Evolutionary conservation across 1,140 invertebrate species (phyloP).

Genomic region (Bilobella aurantiaca): DNA sequence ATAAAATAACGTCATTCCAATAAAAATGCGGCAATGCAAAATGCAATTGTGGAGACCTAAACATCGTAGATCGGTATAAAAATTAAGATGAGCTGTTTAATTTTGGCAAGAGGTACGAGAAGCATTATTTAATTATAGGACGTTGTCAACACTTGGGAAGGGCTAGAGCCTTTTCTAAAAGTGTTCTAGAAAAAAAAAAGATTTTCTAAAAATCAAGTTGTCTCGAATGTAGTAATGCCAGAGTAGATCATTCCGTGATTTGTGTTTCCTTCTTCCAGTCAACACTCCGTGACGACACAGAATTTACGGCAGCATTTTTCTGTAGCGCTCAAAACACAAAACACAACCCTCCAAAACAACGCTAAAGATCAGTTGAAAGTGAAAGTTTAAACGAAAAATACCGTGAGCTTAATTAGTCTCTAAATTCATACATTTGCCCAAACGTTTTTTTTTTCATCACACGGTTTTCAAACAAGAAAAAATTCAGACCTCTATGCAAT

Average conservation of each 20-base stretch:
- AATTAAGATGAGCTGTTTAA: not conserved
- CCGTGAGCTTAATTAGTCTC: not conserved
- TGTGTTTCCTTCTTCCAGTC: constrained; percentile 23
- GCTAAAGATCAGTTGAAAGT: not conserved
- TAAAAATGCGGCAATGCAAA: no score
- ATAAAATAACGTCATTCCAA: not conserved
- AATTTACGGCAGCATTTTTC: not conserved
- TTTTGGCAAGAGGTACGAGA: not conserved
- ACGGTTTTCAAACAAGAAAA: no score
- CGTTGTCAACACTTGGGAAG: not conserved
- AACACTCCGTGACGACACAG: not conserved
- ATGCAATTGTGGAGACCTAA: not conserved
- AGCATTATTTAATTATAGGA: constrained; percentile 1
- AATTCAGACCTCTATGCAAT: not conserved
- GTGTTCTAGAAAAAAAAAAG: constrained; percentile 2
- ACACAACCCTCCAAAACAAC: not conserved
- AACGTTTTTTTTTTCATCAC: not conserved
- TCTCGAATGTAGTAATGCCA: constrained; percentile 17
- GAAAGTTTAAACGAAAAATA: constrained; percentile 26
- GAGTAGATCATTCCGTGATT: constrained; percentile 32
- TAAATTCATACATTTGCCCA: not conserved
- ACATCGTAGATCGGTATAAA: not conserved
- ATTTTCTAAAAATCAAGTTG: constrained; percentile 20
- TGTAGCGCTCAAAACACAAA: not conserved
- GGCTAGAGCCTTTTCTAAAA: no score